These are phyloP conservation scores for Lasioglossum zephyrum DNA, from an alignment of 2,888 invertebrate species.

Conservation along the genomic window DNA sequence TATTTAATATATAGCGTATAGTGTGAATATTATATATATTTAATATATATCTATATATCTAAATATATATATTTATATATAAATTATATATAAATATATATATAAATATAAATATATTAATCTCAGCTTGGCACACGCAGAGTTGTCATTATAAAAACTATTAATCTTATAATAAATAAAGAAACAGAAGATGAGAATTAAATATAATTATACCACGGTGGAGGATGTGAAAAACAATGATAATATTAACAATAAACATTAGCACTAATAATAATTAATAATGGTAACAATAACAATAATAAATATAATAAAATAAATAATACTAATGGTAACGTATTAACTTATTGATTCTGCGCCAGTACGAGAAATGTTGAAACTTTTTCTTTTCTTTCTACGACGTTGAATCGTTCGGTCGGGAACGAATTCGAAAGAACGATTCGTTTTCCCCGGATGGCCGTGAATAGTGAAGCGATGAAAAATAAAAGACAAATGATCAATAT, in stretches of 20 bases:
- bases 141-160: slow-evolving; percentile 63
- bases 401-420: slow-evolving; percentile 61
- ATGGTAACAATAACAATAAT: slow-evolving; percentile 59
- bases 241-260: slow-evolving; percentile 66
- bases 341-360: slow-evolving; percentile 65
- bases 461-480: slow-evolving; percentile 23
- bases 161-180: slow-evolving; percentile 65
- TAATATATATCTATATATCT: slow-evolving; percentile 20
- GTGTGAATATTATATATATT: slow-evolving; percentile 18
- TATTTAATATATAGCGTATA: slow-evolving; percentile 21
- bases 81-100: slow-evolving; percentile 10
- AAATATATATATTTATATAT: slow-evolving; percentile 5
- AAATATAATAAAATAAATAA: slow-evolving; percentile 51
- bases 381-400: slow-evolving; percentile 65
- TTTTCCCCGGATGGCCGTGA: slow-evolving; percentile 42
- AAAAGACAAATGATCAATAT: slow-evolving; percentile 14
- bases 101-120: slow-evolving; percentile 36
- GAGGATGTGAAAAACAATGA: slow-evolving; percentile 40
- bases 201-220: slow-evolving; percentile 41
- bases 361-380: slow-evolving; percentile 63
- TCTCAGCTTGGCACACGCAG: slow-evolving; percentile 65
- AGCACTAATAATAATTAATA: slow-evolving; percentile 60
- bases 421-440: slow-evolving; percentile 61
- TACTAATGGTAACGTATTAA: slow-evolving; percentile 55
- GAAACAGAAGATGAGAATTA: slow-evolving; percentile 10